Evolutionary conservation across 64 coral and sea anemone genomes (phyloP), one percentile per base, ranked within the genome.

Genomic region (Stichodactyla helianthus): DNA sequence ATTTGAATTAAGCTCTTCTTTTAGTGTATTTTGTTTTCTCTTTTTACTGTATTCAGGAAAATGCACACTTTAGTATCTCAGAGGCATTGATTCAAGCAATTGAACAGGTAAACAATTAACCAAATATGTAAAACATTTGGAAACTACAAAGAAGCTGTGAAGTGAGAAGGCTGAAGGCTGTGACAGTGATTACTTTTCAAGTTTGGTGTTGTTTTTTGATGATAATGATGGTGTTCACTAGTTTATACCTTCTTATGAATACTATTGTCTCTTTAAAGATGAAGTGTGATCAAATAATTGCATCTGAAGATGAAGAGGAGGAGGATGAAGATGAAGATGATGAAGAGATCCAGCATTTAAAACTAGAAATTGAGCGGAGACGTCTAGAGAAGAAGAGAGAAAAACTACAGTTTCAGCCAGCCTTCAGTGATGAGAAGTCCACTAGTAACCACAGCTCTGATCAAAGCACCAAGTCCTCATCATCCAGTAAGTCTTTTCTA

Each of bases 61-160:
- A 99, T 74, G 97, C 97, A 23, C 97, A 99, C 86, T 99, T 99
- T 83, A 99, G 97, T 55, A 99, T 99, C 78, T 99, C 97, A 52
- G 97, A 99, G 76, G 97, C 97, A 25, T 89, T 99, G 64, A 99
- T 99, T 71, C 89, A 91, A 59, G 97, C 97, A 8, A 99, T 99
- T 90, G 97, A 99, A 77, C 97, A 99, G 93, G 97, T 98, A 79
- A 87, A 25, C 14, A 58, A 58, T 9, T 58, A 58, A 58, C 1
- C 2, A 15, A 58, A 58, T 4, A 11, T 9, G 55, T 9, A 15
- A 58, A 58, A 58, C 55, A 1, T 11, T 15, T 58, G 14, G 55
- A 5, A 58, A 4, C 8, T 58, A 1, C 6, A 5, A 11, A 58
- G 55, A 9, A n/a, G n/a, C n/a, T 58, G 55, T 9, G 31, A 44